Percentiles rank a stretch among this genome's conserved stretches.
Evolutionary conservation across 92 coral and sea anemone genomes (phyloP).

Genomic region (Porites rus): DNA sequence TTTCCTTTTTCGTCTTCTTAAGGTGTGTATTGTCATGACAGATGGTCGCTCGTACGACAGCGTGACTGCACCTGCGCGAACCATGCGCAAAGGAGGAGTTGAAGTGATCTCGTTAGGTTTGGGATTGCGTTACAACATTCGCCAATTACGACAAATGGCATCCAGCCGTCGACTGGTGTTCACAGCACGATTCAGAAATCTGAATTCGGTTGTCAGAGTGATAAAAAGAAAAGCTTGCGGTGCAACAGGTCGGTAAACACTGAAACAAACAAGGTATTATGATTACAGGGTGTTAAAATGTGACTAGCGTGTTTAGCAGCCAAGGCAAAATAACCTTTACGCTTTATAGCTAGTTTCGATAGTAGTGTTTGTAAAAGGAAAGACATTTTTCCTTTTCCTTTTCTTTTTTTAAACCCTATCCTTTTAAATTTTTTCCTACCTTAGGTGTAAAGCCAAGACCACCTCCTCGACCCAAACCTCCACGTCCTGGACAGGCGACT

Average conservation of each 20-base stretch:
- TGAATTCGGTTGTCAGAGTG: conserved; percentile 61
- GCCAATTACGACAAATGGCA: conserved; percentile 75
- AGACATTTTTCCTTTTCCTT: too few species aligned
- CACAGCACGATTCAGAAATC: conserved; percentile 70
- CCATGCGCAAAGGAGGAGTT: conserved; percentile 69
- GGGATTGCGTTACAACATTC: conserved; percentile 65
- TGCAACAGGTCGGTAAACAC: conserved; percentile 47
- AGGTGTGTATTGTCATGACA: conserved; percentile 82
- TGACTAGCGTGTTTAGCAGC: too few species aligned
- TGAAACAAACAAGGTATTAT: neutral
- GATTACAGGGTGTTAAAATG: too few species aligned
- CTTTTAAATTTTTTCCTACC: neutral
- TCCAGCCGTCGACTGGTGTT: conserved; percentile 69
- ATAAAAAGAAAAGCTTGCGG: conserved; percentile 85
- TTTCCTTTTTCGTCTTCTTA: neutral
- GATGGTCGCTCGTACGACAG: conserved; percentile 82
- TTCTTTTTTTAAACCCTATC: too few species aligned
- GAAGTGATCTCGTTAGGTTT: conserved; percentile 72
- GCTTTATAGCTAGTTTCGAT: too few species aligned
- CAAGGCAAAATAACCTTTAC: too few species aligned
- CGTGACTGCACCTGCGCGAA: conserved; percentile 63
- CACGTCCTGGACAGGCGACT: conserved; percentile 38
- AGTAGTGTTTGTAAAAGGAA: too few species aligned
- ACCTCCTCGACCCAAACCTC: conserved; percentile 58
- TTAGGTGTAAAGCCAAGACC: conserved; percentile 43